These are phyloP conservation scores for Anthopleura xanthogrammica DNA, from an alignment of 92 coral and sea anemone species.

Conservation along the genomic window DNA sequence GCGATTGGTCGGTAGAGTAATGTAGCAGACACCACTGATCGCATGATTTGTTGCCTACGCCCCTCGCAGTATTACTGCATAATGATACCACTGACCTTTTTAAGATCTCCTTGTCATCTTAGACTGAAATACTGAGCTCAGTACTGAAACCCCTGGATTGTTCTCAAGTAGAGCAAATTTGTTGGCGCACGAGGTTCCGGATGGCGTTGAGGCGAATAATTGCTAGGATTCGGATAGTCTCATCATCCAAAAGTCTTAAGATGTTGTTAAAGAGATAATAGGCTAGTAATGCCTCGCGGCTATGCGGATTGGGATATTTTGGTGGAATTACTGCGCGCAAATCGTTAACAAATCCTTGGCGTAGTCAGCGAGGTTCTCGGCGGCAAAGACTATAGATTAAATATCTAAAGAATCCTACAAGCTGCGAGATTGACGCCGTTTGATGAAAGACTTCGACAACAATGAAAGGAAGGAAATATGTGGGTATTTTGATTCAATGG, in stretches of 20 bases:
- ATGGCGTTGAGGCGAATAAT: neutral
- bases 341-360: conserved; percentile 9
- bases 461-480: conserved; percentile 4
- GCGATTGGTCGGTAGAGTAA: neutral
- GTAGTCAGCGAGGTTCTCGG: conserved; percentile 9
- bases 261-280: conserved; percentile 9
- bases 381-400: neutral
- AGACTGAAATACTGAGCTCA: neutral
- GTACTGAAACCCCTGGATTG: neutral
- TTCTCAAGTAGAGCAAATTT: neutral
- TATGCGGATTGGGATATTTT: neutral
- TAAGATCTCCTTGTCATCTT: conserved; percentile 3
- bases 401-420: neutral
- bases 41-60: neutral
- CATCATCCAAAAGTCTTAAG: neutral
- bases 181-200: conserved; percentile 6
- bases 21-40: neutral
- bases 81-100: neutral
- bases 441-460: neutral
- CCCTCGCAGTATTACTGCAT: neutral
- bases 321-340: neutral
- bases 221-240: neutral
- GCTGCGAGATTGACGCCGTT: neutral
- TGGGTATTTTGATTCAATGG: neutral
- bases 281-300: neutral